phyloP scores from a whole-genome alignment of 2,113 vertebrate genomes.

The Erpornis zantholeuca region DNA sequence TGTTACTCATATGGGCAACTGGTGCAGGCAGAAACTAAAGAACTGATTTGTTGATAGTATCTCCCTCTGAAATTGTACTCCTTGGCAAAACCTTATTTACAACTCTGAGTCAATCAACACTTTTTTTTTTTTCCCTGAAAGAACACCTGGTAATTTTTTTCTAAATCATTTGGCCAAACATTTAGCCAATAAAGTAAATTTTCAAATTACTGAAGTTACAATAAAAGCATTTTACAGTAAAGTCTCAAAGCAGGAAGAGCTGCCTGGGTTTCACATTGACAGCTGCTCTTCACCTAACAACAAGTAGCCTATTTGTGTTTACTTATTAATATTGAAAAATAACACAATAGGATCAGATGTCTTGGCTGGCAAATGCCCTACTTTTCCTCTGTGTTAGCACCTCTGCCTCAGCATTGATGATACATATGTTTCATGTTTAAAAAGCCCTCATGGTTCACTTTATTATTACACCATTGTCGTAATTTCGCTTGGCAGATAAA shows the following conservation, averaged over 20 bases:
- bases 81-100: background rate
- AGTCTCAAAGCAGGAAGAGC: background rate
- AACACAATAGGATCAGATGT: conserved; percentile 4
- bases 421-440: background rate
- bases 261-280: background rate
- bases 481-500: background rate
- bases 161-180: background rate
- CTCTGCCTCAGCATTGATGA: background rate
- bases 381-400: background rate
- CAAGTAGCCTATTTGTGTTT: conserved; percentile 12
- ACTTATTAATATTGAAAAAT: conserved; percentile 30
- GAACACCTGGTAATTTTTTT: background rate
- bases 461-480: background rate
- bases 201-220: background rate
- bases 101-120: background rate
- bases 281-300: conserved; percentile 1
- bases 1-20: background rate
- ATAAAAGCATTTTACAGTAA: background rate
- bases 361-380: background rate
- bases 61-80: background rate
- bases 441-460: background rate
- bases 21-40: background rate
- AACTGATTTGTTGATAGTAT: background rate
- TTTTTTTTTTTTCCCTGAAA: background rate
- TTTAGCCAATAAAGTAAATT: background rate